phyloP scores from a whole-genome alignment of 2,797 vertebrate genomes.

The Alfaro cultratus region DNA sequence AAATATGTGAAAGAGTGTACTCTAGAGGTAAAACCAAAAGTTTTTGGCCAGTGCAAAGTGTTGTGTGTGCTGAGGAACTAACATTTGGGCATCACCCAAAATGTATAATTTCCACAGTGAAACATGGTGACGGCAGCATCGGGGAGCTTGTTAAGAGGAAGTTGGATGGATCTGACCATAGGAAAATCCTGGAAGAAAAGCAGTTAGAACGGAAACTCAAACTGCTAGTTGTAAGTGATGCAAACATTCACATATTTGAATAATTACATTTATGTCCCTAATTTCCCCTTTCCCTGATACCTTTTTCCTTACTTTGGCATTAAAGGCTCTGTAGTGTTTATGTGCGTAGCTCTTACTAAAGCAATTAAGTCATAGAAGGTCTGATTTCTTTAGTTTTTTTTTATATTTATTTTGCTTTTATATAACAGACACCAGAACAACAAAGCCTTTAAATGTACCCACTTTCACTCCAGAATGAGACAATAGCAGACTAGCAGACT shows the following conservation, averaged over 20 bases:
- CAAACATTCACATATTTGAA: constrained; percentile 14
- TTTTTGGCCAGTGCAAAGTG: not conserved
- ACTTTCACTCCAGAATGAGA: not conserved
- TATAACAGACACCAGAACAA: constrained; percentile 72
- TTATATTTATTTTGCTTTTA: constrained; percentile 55
- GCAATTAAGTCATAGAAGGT: not conserved
- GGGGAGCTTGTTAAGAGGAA: not conserved
- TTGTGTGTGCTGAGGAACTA: not conserved
- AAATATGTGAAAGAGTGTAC: not conserved
- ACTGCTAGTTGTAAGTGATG: constrained; percentile 78
- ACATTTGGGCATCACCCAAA: not conserved
- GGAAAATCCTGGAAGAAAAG: not conserved
- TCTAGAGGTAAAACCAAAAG: not conserved
- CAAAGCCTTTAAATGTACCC: not conserved
- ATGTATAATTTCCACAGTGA: not conserved
- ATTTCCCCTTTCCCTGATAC: constrained; percentile 63
- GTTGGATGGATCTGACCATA: not conserved
- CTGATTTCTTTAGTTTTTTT: constrained; percentile 60
- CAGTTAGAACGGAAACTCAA: not conserved
- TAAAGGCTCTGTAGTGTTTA: constrained; percentile 5
- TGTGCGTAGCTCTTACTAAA: not conserved
- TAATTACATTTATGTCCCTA: constrained; percentile 79
- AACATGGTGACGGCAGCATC: not conserved
- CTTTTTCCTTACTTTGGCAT: constrained; percentile 25
- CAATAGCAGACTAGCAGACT: not conserved